These are phyloP conservation scores for Sinopyrophorus schimmeli DNA, from an alignment of 2,888 invertebrate genomes.

Conservation along the genomic window DNA sequence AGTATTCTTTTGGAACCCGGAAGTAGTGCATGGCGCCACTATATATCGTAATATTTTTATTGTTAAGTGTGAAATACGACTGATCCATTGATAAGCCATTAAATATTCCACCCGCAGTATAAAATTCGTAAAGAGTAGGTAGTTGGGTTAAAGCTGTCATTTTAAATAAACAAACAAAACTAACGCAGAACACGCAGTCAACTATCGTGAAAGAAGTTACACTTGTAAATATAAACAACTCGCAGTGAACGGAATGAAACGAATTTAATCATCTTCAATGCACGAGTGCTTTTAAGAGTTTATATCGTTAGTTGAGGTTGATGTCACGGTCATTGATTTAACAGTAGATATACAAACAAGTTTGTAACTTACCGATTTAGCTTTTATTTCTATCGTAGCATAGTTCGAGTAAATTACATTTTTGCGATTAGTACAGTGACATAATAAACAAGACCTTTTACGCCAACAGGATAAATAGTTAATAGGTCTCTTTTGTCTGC, in stretches of 20 bases:
- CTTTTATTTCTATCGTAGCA: conserved; percentile 1
- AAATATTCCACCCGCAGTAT: conserved; percentile 51
- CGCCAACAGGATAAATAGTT: too few relatives aligned
- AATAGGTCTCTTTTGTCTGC: too few relatives aligned
- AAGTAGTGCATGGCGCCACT: conserved; percentile 80
- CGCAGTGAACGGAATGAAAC: conserved; percentile 8
- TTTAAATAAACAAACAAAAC: background rate
- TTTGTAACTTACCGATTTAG: conserved; percentile 9
- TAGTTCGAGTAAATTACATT: too few relatives aligned
- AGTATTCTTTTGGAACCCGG: conserved; percentile 74
- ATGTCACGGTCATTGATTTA: conserved; percentile 9
- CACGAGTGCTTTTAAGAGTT: conserved; percentile 1
- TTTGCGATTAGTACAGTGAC: too few relatives aligned
- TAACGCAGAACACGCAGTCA: background rate
- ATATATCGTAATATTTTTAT: conserved; percentile 52
- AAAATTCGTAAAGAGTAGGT: conserved; percentile 57
- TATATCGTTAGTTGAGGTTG: conserved; percentile 2
- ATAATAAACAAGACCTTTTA: too few relatives aligned
- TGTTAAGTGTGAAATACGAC: conserved; percentile 53
- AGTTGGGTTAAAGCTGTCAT: conserved; percentile 36
- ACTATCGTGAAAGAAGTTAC: background rate
- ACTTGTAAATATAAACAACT: conserved; percentile 7
- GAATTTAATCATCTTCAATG: conserved; percentile 1
- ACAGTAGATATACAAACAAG: conserved; percentile 8
- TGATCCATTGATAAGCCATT: conserved; percentile 43